phyloP scores from a whole-genome alignment of 2,113 vertebrate genomes.

The Hipposideros armiger region DNA sequence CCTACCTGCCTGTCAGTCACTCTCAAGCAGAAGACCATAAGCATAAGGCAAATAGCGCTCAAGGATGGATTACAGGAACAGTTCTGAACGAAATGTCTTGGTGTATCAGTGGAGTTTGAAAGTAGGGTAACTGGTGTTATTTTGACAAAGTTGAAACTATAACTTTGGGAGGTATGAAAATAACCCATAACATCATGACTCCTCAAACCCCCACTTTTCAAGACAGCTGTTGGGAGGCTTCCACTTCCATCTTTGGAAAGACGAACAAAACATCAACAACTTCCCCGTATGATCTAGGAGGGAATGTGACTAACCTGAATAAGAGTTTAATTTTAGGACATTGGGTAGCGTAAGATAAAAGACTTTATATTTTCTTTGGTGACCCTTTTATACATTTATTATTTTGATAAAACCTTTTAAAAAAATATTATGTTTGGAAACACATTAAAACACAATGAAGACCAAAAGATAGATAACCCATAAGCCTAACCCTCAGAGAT shows the following conservation, averaged over 20 bases:
- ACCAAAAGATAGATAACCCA: neutral
- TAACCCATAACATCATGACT: neutral
- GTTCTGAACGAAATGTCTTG: neutral
- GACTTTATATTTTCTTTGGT: neutral
- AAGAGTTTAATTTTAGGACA: slow-evolving; percentile 45
- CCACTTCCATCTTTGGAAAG: slow-evolving; percentile 32
- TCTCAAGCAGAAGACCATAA: neutral
- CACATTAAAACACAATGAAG: slow-evolving; percentile 33
- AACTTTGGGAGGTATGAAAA: neutral
- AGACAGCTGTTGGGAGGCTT: neutral
- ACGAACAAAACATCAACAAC: neutral
- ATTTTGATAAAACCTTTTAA: neutral
- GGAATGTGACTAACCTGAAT: slow-evolving; percentile 18
- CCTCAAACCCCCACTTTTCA: neutral
- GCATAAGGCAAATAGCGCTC: neutral
- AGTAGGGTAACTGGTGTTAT: neutral
- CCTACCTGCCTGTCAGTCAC: neutral
- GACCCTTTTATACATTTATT: neutral
- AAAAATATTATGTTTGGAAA: slow-evolving; percentile 52
- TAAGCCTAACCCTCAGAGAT: neutral
- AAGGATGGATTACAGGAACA: neutral
- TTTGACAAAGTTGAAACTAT: slow-evolving; percentile 28
- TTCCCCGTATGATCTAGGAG: neutral
- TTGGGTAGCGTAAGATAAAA: neutral
- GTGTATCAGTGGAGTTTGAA: neutral